Conservation (phyloP, 2,113 vertebrate species). For the Pantherophis guttatus region DNA sequence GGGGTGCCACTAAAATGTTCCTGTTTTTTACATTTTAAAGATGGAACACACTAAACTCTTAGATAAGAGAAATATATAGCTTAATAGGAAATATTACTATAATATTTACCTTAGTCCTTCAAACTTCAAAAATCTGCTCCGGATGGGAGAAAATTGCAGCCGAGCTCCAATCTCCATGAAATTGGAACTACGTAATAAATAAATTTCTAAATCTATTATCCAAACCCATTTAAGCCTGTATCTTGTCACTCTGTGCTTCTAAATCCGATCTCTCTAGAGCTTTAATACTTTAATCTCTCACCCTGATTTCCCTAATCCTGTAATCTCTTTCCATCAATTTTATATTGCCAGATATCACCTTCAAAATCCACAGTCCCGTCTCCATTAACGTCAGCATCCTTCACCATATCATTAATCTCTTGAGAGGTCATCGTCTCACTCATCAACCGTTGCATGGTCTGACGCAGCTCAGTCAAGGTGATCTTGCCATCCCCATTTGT, state of each 20-base stretch:
- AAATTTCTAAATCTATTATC: background rate
- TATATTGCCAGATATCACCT: conserved; percentile 63
- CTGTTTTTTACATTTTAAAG: background rate
- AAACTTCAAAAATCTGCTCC: background rate
- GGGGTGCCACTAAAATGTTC: background rate
- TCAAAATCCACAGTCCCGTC: conserved; percentile 87
- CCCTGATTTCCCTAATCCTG: background rate
- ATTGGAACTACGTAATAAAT: background rate
- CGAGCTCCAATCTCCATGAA: background rate
- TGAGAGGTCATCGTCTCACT: conserved; percentile 73
- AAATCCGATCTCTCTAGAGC: conserved; percentile 4
- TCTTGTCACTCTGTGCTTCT: background rate
- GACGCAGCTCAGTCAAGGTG: conserved; percentile 77
- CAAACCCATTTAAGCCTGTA: background rate
- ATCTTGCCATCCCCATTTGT: conserved; percentile 81
- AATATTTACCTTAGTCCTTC: background rate
- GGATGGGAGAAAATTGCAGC: background rate
- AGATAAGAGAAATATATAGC: background rate
- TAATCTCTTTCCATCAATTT: background rate
- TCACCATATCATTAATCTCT: conserved; percentile 79
- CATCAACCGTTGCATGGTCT: conserved; percentile 80
- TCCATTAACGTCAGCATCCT: conserved; percentile 81
- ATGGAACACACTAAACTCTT: background rate
- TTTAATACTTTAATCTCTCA: background rate
- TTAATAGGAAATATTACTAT: background rate